A percentile compares a stretch with the other conserved stretches of the same genome.
Conservation (phyloP, 2,113 vertebrate genomes). For the Petroica traversi region DNA sequence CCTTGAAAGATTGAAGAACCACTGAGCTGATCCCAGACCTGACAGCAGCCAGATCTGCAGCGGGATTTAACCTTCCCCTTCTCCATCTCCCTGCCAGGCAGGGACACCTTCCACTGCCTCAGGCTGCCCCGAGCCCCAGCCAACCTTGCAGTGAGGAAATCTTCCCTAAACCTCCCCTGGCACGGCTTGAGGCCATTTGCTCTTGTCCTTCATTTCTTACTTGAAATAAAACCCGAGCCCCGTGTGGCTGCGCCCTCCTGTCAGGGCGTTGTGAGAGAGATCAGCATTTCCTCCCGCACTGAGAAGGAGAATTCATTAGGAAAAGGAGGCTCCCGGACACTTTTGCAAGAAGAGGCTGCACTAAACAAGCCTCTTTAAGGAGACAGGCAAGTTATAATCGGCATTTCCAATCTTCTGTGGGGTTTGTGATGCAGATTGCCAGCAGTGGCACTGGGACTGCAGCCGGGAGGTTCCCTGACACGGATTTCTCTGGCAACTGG, state of each 20-base stretch:
- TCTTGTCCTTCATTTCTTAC: not conserved
- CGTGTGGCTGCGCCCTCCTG: not conserved
- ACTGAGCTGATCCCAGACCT: not conserved
- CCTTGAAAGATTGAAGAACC: not conserved
- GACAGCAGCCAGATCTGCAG: not conserved
- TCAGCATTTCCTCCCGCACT: not conserved
- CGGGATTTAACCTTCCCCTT: not conserved
- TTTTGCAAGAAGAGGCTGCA: not conserved
- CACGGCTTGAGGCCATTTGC: not conserved
- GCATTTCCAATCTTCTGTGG: not conserved
- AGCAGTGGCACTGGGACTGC: not conserved
- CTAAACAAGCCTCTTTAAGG: not conserved
- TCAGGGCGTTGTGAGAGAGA: not conserved
- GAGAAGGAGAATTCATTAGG: not conserved
- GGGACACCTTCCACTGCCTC: not conserved
- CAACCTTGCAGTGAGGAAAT: not conserved
- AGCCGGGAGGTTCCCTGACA: not conserved
- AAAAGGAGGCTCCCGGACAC: not conserved
- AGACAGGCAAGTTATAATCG: not conserved
- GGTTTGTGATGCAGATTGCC: not conserved
- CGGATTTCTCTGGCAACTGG: not conserved
- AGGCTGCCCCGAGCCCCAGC: not conserved
- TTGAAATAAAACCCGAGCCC: not conserved
- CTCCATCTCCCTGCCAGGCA: accelerated
- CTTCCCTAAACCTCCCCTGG: not conserved